Evolutionary conservation across 1,140 invertebrate species (phyloP).

Genomic region (Lerema accius): DNA sequence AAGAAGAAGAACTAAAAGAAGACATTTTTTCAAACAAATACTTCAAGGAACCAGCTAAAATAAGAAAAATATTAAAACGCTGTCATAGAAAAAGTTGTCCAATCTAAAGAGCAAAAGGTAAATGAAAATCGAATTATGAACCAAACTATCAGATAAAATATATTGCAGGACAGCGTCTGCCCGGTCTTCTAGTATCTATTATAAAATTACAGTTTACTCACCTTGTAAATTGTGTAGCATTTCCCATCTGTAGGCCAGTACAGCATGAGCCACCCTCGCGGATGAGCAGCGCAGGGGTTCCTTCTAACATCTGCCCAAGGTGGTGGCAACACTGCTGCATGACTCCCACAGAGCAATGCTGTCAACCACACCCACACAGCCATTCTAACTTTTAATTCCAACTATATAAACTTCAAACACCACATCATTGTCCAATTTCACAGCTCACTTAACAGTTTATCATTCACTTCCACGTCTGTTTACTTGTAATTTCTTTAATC

Average conservation of each 20-base stretch:
- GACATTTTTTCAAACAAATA: too few relatives aligned
- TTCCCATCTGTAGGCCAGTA: slow-evolving; percentile 92
- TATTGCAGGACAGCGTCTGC: too few relatives aligned
- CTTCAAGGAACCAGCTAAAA: too few relatives aligned
- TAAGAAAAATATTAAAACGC: too few relatives aligned
- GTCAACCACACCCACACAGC: slow-evolving; percentile 64
- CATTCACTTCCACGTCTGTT: neutral
- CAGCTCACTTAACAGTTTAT: too few relatives aligned
- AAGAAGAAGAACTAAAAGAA: too few relatives aligned
- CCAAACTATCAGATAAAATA: too few relatives aligned
- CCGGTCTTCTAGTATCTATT: neutral
- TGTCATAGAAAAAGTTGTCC: too few relatives aligned
- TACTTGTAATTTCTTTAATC: slow-evolving; percentile 27
- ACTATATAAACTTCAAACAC: slow-evolving; percentile 9
- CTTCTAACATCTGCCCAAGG: slow-evolving; percentile 91
- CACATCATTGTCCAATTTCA: slow-evolving; percentile 24
- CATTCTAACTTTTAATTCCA: slow-evolving; percentile 47
- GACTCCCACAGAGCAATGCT: slow-evolving; percentile 59
- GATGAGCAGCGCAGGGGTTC: slow-evolving; percentile 91
- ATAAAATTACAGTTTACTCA: too few relatives aligned
- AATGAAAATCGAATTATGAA: too few relatives aligned
- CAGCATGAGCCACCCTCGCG: slow-evolving; percentile 91
- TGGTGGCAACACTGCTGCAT: slow-evolving; percentile 88
- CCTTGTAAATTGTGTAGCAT: slow-evolving; percentile 93
- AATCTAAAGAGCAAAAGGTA: too few relatives aligned